Conservation (phyloP, 1,140 invertebrate genomes). For the Metopolophium dirhodum region DNA sequence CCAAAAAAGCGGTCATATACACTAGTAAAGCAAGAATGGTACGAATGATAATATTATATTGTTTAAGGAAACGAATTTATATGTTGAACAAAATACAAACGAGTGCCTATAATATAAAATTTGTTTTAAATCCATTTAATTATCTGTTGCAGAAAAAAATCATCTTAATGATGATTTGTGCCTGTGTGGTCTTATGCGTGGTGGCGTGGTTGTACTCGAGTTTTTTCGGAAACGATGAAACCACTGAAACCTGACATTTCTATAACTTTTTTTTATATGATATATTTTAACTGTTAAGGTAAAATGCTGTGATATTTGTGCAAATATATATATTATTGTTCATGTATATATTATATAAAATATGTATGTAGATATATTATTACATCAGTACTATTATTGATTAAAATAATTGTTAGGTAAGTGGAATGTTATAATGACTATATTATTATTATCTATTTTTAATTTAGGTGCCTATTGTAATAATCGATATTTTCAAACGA, state of each 20-base stretch:
- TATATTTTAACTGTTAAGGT: neutral
- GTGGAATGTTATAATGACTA: neutral
- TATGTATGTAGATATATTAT: neutral
- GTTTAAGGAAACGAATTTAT: neutral
- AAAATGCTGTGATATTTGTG: constrained; percentile 44
- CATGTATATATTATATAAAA: neutral
- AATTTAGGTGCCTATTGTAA: neutral
- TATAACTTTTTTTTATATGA: constrained; percentile 11
- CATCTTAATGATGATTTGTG: constrained; percentile 7
- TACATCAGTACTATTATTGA: neutral
- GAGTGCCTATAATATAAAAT: neutral
- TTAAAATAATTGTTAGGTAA: constrained; percentile 9
- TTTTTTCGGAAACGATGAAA: constrained; percentile 16
- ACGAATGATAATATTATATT: constrained; percentile 41
- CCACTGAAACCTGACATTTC: constrained; percentile 28
- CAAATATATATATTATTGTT: constrained; percentile 34
- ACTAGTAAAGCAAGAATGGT: constrained; percentile 60
- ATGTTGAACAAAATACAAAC: neutral
- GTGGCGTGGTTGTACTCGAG: neutral
- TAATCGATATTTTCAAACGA: neutral
- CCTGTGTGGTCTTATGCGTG: neutral
- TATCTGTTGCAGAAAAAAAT: constrained; percentile 55
- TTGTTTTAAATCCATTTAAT: neutral
- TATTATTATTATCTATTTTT: neutral
- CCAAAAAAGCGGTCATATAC: constrained; percentile 60